Base-by-base conservation (phyloP, 2,888 invertebrate species). In the Malthinus flaveolus region DNA sequence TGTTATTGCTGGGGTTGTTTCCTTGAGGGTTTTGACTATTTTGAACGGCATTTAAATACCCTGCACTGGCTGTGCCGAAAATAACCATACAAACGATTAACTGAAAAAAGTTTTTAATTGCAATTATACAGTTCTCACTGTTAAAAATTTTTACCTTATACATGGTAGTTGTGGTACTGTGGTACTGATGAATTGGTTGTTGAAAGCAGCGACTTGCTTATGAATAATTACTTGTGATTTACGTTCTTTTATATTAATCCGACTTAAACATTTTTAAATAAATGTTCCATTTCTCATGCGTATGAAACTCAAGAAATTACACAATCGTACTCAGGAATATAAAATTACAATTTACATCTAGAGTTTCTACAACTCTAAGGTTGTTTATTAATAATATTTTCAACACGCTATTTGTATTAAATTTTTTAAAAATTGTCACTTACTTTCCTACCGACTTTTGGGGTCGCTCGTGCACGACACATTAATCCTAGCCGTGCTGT, bases 31-130 rank as follows among this genome's bases (percentile, higher is more conserved):
- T 37, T n/a, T 34, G 23, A 6, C 42, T 44, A 46, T 23, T 54
- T 50, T 54, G 59, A 5, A 46, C 59, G n/a, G 46, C 9, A 12
- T 59, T 49, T 50, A 59, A 55, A 37, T 50, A 59, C 39, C 59
- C 59, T 7, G 51, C 59, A 37, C 42, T 56, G 12, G 49, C 55
- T 7, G 51, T 39, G 32, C 51, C 32, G 13, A 59, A 32, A 11
- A 37, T 47, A 1, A 59, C 47, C 7, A 51, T 32, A 12, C 39
- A 51, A 9, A 56, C 34, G 6, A 50, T 45, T 11, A 55, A 33
- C 59, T 59, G 35, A 13, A 44, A 49, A 8, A 11, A 31, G 36
- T 13, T 11, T 44, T 44, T 1, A 44, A 11, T 44, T 44, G 46
- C 7, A 31, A 7, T 10, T 32, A 7, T 15, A 10, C 31, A 42